phyloP scores from a whole-genome alignment of 1,140 invertebrate genomes.

The Lanistes nyassanus region DNA sequence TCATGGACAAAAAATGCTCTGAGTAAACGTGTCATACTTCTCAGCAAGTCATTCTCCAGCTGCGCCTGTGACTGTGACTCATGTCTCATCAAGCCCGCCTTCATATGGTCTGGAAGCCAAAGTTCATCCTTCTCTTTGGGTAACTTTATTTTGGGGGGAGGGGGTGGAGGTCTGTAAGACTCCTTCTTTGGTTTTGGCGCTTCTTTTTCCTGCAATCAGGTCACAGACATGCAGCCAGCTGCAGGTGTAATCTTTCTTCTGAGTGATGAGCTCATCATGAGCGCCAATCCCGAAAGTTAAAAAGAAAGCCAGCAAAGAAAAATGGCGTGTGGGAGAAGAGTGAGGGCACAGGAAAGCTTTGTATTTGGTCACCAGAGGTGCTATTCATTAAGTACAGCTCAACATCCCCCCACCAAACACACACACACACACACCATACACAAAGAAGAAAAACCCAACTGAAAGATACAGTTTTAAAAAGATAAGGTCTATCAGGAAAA shows the following conservation, averaged over 20 bases:
- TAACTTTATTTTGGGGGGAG: constrained; percentile 1
- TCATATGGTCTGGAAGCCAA: constrained; percentile 47
- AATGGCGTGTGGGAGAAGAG: no score
- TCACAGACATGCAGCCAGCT: no score
- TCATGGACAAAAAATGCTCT: no score
- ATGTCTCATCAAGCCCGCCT: constrained; percentile 39
- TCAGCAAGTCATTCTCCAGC: constrained; percentile 48
- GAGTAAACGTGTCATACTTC: constrained; percentile 54
- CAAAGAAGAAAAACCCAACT: not conserved
- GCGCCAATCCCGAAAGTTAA: no score
- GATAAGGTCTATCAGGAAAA: no score
- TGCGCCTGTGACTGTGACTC: constrained; percentile 34
- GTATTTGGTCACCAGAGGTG: no score
- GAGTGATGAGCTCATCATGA: no score
- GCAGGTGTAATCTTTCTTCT: no score
- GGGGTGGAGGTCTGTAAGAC: constrained; percentile 19
- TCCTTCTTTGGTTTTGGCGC: constrained; percentile 3
- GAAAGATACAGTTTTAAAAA: no score
- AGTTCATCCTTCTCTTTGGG: constrained; percentile 18
- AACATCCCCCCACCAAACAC: not conserved
- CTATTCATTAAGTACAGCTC: not conserved
- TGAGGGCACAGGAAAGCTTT: no score
- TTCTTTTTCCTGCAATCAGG: not conserved
- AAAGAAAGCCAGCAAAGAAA: no score
- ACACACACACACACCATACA: not conserved